A percentile compares a stretch with the other conserved stretches of the same genome.
These are phyloP conservation scores for Diarsia rubi DNA, from an alignment of 2,888 invertebrate species.

Conservation along the genomic window DNA sequence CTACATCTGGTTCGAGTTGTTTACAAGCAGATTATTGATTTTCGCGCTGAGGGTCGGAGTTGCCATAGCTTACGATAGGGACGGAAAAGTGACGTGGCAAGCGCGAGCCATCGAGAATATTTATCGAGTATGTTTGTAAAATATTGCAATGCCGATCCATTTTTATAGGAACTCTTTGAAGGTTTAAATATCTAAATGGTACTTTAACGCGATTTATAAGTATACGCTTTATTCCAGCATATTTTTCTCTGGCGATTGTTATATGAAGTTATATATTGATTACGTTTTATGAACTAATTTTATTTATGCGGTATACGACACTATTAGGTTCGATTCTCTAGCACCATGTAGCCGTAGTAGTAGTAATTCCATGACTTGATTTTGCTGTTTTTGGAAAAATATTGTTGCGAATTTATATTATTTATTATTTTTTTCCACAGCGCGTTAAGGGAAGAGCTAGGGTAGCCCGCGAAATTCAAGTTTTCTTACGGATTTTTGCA, in stretches of 20 bases:
- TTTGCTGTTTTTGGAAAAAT: not conserved
- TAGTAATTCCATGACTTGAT: not conserved
- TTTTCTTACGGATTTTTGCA: not conserved
- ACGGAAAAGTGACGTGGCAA: conserved; percentile 56
- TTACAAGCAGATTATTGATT: conserved; percentile 89
- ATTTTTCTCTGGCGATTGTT: not conserved
- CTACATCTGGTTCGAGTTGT: conserved; percentile 83
- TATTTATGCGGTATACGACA: not conserved
- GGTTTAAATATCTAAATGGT: not conserved
- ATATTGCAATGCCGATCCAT: not conserved
- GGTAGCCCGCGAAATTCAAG: not conserved
- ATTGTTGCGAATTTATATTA: no score
- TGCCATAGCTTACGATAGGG: conserved; percentile 56
- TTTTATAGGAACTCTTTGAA: not conserved
- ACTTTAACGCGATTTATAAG: not conserved
- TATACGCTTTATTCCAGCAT: not conserved
- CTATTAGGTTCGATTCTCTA: not conserved
- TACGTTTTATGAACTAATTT: not conserved
- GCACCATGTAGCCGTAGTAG: conserved; percentile 44
- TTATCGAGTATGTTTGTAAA: conserved; percentile 22
- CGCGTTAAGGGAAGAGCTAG: not conserved
- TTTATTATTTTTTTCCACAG: not conserved
- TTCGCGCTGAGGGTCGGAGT: conserved; percentile 71
- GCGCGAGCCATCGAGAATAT: conserved; percentile 1
- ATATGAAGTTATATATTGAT: not conserved